phyloP scores from a whole-genome alignment of 2,113 vertebrate genomes.

The Nyctibius bracteatus region DNA sequence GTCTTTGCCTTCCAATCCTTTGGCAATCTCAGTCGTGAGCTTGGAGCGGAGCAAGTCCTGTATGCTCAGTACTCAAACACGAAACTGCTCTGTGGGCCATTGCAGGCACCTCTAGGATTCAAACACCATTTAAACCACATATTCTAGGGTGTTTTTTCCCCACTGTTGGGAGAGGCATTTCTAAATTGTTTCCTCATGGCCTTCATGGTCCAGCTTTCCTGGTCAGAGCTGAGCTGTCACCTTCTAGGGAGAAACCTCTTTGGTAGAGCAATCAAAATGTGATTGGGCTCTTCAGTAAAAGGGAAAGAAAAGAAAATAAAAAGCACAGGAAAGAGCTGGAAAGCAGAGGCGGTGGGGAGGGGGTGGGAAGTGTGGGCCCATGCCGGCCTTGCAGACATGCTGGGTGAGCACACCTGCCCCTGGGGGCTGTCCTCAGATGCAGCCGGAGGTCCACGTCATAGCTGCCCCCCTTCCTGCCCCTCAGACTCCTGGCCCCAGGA shows the following conservation, averaged over 20 bases:
- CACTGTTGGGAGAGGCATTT: neutral
- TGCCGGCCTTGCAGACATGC: accelerated
- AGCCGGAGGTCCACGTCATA: neutral
- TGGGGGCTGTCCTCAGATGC: neutral
- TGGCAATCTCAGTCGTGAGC: neutral
- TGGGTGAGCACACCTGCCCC: accelerated
- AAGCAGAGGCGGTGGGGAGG: neutral
- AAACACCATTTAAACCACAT: neutral
- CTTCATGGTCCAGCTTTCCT: neutral
- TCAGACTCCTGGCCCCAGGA: accelerated
- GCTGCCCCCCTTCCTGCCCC: neutral
- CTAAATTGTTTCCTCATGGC: neutral
- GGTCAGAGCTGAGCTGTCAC: neutral
- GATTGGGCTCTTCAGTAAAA: neutral
- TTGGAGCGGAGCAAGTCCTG: accelerated
- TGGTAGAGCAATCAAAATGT: neutral
- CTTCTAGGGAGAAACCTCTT: neutral
- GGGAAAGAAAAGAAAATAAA: neutral
- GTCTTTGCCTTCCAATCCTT: neutral
- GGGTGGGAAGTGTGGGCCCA: accelerated
- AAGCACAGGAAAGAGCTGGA: neutral
- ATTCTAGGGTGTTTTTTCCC: neutral
- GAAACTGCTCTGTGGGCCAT: neutral
- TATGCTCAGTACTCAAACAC: neutral
- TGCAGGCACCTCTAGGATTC: neutral